Evolutionary conservation across 2,113 vertebrate genomes (phyloP).

Genomic region (Aspidoscelis tigris): DNA sequence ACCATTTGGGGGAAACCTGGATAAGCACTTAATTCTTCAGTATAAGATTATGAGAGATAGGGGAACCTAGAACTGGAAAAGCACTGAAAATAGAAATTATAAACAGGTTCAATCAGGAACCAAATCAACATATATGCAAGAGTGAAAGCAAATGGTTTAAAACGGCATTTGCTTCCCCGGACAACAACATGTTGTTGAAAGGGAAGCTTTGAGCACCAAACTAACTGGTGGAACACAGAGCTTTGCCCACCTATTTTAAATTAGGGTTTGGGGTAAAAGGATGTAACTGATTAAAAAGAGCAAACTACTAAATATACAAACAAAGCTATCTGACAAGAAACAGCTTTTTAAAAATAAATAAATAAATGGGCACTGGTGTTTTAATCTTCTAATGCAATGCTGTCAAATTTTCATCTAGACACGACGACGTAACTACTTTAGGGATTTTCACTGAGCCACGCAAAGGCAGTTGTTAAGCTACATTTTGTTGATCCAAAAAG

Average conservation of each 20-base stretch:
- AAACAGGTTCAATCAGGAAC: neutral
- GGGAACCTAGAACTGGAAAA: too few relatives aligned
- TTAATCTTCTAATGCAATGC: constrained; percentile 41
- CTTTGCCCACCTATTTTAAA: neutral
- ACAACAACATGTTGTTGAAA: neutral
- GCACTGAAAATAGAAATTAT: neutral
- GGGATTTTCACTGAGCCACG: constrained; percentile 31
- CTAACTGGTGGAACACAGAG: neutral
- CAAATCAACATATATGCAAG: neutral
- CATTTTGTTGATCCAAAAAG: constrained; percentile 28
- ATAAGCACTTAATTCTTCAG: too few relatives aligned
- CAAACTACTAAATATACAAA: neutral
- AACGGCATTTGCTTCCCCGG: neutral
- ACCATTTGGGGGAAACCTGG: too few relatives aligned
- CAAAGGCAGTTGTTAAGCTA: constrained; percentile 3
- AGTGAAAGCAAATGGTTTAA: neutral
- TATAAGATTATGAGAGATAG: too few relatives aligned
- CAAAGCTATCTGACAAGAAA: constrained; percentile 16
- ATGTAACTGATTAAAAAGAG: neutral
- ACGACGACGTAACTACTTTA: constrained; percentile 2
- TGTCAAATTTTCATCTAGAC: constrained; percentile 32
- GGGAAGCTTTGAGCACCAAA: neutral
- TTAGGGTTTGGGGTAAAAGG: neutral
- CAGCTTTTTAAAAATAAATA: constrained; percentile 31
- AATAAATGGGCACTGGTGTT: constrained; percentile 24